These are phyloP conservation scores for Clanis bilineata DNA, from an alignment of 2,888 invertebrate genomes.

Conservation along the genomic window DNA sequence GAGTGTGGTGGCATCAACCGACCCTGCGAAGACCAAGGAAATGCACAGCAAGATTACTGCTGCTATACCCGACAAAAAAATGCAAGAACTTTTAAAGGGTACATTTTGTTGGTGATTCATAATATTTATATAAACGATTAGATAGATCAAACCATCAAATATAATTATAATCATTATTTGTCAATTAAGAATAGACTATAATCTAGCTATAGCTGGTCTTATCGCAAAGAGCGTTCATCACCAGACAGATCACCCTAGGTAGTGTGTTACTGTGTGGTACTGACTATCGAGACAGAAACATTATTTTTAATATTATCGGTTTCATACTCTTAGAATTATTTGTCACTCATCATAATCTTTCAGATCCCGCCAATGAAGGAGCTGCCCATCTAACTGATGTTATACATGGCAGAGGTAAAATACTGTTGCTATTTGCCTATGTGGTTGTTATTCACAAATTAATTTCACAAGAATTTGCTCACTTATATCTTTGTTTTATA, in stretches of 20 bases:
- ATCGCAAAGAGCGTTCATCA: too few species aligned
- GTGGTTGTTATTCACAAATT: not conserved
- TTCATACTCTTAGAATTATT: not conserved
- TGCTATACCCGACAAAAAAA: slow-evolving; percentile 51
- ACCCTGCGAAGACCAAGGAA: slow-evolving; percentile 36
- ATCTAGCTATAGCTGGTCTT: too few species aligned
- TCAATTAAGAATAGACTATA: too few species aligned
- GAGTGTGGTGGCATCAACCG: slow-evolving; percentile 38
- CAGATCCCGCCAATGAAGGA: slow-evolving; percentile 52
- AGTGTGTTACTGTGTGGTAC: too few species aligned
- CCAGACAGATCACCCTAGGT: too few species aligned
- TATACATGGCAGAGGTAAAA: slow-evolving; percentile 52
- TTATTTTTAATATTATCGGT: not conserved
- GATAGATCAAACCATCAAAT: too few species aligned
- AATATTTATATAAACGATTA: too few species aligned
- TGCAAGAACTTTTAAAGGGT: slow-evolving; percentile 51
- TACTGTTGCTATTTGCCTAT: not conserved
- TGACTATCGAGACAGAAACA: too few species aligned
- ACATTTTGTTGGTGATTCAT: not conserved
- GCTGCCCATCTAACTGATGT: slow-evolving; percentile 51
- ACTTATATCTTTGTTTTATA: not conserved
- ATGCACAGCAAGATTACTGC: slow-evolving; percentile 39
- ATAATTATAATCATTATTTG: too few species aligned
- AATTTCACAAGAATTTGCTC: not conserved
- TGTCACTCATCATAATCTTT: not conserved